These are phyloP conservation scores for Brachyalestes nurse DNA, from an alignment of 2,797 vertebrate species.

Conservation along the genomic window DNA sequence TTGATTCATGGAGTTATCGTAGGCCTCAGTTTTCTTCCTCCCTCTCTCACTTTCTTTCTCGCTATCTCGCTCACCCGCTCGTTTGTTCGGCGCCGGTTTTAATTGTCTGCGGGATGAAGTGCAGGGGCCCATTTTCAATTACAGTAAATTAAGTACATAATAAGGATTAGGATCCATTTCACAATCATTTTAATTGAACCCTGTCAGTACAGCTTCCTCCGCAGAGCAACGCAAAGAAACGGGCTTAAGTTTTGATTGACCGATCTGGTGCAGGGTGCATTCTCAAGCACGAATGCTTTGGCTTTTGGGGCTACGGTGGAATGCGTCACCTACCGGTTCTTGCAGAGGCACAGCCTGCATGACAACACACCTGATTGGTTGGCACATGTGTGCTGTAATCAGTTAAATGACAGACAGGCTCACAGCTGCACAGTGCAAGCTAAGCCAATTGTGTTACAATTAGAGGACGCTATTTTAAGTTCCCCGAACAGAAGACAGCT, in stretches of 20 bases:
- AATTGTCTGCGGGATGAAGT: conserved; percentile 54
- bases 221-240: conserved; percentile 26
- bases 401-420: conserved; percentile 81
- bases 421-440: conserved; percentile 80
- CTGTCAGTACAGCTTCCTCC: conserved; percentile 36
- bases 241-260: conserved; percentile 43
- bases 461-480: conserved; percentile 82
- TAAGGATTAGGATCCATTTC: conserved; percentile 61
- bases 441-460: conserved; percentile 84
- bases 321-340: conserved; percentile 42
- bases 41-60: conserved; percentile 26
- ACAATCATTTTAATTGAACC: conserved; percentile 58
- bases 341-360: conserved; percentile 43
- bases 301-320: conserved; percentile 54
- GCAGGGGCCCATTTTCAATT: conserved; percentile 53
- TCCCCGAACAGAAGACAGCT: conserved; percentile 76
- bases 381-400: conserved; percentile 73
- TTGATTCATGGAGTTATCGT: conserved; percentile 17
- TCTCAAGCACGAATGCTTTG: conserved; percentile 32
- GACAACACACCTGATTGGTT: conserved; percentile 80
- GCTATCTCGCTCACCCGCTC: conserved; percentile 26
- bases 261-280: background rate
- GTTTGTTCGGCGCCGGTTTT: conserved; percentile 39
- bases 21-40: conserved; percentile 20
- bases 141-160: conserved; percentile 60